phyloP scores from a whole-genome alignment of 2,797 vertebrate genomes.

The Semaprochilodus insignis region DNA sequence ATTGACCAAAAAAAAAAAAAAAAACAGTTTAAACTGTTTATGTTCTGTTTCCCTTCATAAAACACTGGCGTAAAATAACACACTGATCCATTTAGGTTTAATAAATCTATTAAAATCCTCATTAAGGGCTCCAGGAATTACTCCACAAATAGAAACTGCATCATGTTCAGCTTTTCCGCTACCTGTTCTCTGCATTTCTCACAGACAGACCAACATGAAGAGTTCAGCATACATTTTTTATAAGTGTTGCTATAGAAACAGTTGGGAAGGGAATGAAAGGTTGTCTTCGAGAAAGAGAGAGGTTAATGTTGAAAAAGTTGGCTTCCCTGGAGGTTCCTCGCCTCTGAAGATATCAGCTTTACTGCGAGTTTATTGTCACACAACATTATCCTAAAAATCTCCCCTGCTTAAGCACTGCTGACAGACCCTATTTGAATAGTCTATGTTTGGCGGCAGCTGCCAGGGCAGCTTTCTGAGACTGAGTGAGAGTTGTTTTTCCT shows the following conservation, averaged over 20 bases:
- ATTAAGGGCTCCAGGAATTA: background rate
- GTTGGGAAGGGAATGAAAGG: constrained; percentile 40
- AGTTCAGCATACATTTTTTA: constrained; percentile 51
- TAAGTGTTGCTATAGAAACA: constrained; percentile 62
- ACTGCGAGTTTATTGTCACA: constrained; percentile 60
- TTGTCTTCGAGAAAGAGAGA: constrained; percentile 49
- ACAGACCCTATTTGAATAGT: constrained; percentile 53
- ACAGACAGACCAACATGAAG: constrained; percentile 38
- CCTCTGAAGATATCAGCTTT: constrained; percentile 55
- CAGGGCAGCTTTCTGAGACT: constrained; percentile 47
- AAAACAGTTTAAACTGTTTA: background rate
- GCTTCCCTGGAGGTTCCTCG: constrained; percentile 59
- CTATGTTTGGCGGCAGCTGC: constrained; percentile 66
- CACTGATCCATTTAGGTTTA: background rate
- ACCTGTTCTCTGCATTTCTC: constrained; percentile 10
- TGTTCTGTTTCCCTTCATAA: background rate
- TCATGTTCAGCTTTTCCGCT: constrained; percentile 13
- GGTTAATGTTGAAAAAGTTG: constrained; percentile 65
- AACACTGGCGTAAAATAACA: background rate
- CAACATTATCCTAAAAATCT: constrained; percentile 47
- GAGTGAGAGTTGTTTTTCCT: constrained; percentile 52
- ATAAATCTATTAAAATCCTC: background rate
- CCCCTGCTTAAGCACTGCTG: constrained; percentile 51
- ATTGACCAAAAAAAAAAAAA: too few species aligned
- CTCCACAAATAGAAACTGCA: background rate